Conservation (phyloP, 2,888 invertebrate species). For the Rhodophaea formosa region DNA sequence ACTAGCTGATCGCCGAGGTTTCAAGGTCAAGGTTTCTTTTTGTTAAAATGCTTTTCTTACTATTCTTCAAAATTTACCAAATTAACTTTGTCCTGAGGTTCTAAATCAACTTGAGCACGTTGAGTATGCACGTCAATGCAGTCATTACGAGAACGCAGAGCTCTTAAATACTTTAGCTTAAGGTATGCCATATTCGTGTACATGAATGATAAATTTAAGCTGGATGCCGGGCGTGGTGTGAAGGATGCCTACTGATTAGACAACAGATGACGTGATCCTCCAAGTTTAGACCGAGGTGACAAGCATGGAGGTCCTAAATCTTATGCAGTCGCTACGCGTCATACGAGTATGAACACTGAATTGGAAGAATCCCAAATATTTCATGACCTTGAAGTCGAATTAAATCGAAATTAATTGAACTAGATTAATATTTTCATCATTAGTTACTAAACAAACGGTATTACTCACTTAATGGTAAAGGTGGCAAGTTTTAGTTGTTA, state of each 20-base stretch:
- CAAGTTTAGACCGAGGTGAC: slow-evolving; percentile 12
- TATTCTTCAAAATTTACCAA: too few relatives aligned
- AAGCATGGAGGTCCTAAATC: slow-evolving; percentile 15
- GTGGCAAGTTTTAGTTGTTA: too few relatives aligned
- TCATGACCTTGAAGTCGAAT: background rate
- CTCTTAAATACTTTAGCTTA: background rate
- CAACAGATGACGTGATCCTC: slow-evolving; percentile 18
- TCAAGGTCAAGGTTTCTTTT: too few relatives aligned
- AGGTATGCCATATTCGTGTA: slow-evolving; percentile 6
- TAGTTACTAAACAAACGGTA: too few relatives aligned
- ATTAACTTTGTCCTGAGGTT: too few relatives aligned
- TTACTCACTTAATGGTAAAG: too few relatives aligned
- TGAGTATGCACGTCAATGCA: background rate
- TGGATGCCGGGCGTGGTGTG: slow-evolving; percentile 23
- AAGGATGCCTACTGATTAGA: slow-evolving; percentile 31
- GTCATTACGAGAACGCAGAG: background rate
- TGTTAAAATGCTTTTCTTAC: too few relatives aligned
- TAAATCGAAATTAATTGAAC: too few relatives aligned
- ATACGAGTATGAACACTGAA: slow-evolving; percentile 2
- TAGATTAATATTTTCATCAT: too few relatives aligned
- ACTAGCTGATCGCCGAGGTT: too few relatives aligned
- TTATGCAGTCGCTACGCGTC: background rate
- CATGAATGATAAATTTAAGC: background rate
- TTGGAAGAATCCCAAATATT: background rate
- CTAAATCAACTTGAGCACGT: too few relatives aligned